These are phyloP conservation scores for Leptonema lineaticorne DNA, from an alignment of 1,140 invertebrate genomes.

Conservation along the genomic window DNA sequence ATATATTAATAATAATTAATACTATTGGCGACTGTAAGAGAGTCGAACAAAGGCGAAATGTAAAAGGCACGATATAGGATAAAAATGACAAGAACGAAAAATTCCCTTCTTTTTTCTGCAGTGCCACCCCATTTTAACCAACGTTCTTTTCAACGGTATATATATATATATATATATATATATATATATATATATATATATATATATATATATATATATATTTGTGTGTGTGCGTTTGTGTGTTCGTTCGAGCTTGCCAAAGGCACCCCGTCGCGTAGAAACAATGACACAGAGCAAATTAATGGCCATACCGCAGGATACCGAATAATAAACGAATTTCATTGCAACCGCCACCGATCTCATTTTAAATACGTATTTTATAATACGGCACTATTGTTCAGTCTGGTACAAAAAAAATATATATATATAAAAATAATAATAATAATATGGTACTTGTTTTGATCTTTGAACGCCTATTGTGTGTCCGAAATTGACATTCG, in stretches of 20 bases:
- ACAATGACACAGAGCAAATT: constrained; percentile 25
- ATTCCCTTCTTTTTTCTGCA: not conserved
- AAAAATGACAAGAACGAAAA: constrained; percentile 12
- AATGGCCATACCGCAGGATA: constrained; percentile 18
- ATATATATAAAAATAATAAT: too few species aligned
- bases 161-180: not conserved
- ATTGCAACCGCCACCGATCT: not conserved
- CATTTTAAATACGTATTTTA: not conserved
- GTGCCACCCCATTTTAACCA: not conserved
- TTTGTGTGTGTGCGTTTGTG: not conserved
- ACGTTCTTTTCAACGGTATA: not conserved
- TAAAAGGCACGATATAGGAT: not conserved
- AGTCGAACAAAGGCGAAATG: not conserved
- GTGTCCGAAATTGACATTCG: too few species aligned
- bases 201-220: too few species aligned
- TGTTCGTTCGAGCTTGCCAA: not conserved
- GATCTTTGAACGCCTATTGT: too few species aligned
- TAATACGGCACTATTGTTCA: too few species aligned
- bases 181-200: not conserved
- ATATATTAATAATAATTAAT: not conserved
- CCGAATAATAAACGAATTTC: constrained; percentile 14
- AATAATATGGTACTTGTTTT: too few species aligned
- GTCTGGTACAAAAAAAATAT: too few species aligned
- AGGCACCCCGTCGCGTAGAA: constrained; percentile 24
- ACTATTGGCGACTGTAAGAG: not conserved